Evolutionary conservation across 2,113 vertebrate genomes (phyloP).

Genomic region (Rhabdornis inornatus): DNA sequence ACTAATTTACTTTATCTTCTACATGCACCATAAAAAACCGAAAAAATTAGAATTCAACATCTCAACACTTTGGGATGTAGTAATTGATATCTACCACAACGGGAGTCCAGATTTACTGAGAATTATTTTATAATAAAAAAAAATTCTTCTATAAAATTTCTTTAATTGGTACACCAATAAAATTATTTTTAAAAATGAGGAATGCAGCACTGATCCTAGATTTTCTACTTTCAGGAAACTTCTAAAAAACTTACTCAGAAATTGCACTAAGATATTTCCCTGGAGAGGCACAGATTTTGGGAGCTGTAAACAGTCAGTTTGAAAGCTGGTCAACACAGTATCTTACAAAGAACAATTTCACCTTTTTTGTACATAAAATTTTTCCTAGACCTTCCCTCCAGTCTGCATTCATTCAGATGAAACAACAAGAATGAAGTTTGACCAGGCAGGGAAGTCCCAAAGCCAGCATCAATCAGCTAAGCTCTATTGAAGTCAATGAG

Average conservation of each 20-base stretch:
- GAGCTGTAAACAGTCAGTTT: accelerated
- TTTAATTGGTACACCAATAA: background rate
- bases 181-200: background rate
- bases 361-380: background rate
- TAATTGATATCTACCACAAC: background rate
- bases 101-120: background rate
- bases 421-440: background rate
- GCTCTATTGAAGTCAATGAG: background rate
- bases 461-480: background rate
- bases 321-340: background rate
- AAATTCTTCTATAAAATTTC: background rate
- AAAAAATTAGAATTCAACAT: background rate
- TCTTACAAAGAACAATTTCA: background rate
- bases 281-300: background rate
- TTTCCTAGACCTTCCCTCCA: background rate
- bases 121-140: background rate
- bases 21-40: background rate
- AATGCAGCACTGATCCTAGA: background rate
- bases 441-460: background rate
- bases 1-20: background rate
- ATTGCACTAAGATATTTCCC: background rate
- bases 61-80: background rate
- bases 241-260: background rate
- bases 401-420: background rate
- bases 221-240: background rate